Percentiles rank a stretch among this genome's conserved stretches.
These are phyloP conservation scores for Trypoxylon attenuatum DNA, from an alignment of 2,888 invertebrate genomes.

Conservation along the genomic window DNA sequence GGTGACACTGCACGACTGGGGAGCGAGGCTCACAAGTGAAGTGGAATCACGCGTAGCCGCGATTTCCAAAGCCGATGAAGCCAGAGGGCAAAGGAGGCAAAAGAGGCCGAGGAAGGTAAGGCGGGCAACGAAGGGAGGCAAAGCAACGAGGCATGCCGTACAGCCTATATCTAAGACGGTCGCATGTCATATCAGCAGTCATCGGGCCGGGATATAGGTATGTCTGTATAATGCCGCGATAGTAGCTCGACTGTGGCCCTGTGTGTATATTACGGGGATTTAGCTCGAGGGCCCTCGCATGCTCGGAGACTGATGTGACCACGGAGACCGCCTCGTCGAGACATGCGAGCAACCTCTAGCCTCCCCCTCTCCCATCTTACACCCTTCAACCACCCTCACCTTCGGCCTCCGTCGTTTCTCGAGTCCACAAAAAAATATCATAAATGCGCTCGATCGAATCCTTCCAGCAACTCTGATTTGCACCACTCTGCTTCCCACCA, in stretches of 20 bases:
- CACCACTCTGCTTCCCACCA: slow-evolving; percentile 3
- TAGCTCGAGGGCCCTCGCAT: slow-evolving; percentile 70
- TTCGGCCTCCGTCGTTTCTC: too few species aligned
- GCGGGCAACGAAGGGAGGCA: slow-evolving; percentile 35
- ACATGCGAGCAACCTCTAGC: slow-evolving; percentile 74
- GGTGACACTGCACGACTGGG: too few species aligned
- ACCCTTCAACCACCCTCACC: too few species aligned
- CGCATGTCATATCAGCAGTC: slow-evolving; percentile 75
- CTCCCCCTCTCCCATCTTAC: too few species aligned
- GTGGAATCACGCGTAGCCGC: slow-evolving; percentile 33
- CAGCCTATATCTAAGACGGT: slow-evolving; percentile 71
- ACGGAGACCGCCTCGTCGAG: slow-evolving; percentile 73
- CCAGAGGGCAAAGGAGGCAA: slow-evolving; percentile 26
- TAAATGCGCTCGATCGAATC: slow-evolving; percentile 43
- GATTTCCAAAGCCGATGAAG: slow-evolving; percentile 43
- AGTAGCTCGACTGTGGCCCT: slow-evolving; percentile 61
- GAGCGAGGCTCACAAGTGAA: too few species aligned
- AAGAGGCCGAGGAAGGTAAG: slow-evolving; percentile 19
- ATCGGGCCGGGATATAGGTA: slow-evolving; percentile 72
- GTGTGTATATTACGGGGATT: slow-evolving; percentile 70
- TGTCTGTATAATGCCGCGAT: slow-evolving; percentile 72
- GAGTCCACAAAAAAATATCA: slow-evolving; percentile 43
- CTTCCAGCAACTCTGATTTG: slow-evolving; percentile 14
- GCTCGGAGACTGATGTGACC: slow-evolving; percentile 74
- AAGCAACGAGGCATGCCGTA: slow-evolving; percentile 63